Evolutionary conservation across 2,888 invertebrate genomes (phyloP), one percentile per base, ranked within the genome.

Genomic region (Drosophila setosimentum): DNA sequence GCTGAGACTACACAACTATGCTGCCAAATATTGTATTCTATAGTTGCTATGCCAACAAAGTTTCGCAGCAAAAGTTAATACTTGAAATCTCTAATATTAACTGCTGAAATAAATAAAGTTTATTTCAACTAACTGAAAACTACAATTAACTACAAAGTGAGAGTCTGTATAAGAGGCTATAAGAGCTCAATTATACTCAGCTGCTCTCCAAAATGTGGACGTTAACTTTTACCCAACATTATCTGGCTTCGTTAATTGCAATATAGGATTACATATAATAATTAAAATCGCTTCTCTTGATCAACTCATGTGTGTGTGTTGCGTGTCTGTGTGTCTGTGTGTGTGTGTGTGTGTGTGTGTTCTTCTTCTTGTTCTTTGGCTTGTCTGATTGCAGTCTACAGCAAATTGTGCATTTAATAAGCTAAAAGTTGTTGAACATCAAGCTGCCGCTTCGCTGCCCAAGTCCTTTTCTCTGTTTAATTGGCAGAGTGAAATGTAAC

Each of bases 401-500:
- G 61, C 63, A 74, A 78, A 71, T 77, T 78, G 77, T 68, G 78
- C 78, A 80, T 80, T 74, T 75, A 80, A 80, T 80, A 80, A 80
- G 79, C 80, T 66, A 71, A 78, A 78, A 80, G 79, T 71, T 66
- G 70, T 80, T 62, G 68, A 79, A 70, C 78, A 68, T n/a, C 60
- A 68, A 80, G 49, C 40, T 16, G 24, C 59, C 37, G 24, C 42
- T n/a, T 13, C 48, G 27, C 30, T 59, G 33, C 29, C 21, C 37
- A 24, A 55, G 59, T 58, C 66, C 55, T 51, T 61, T 79, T 67
- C 59, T 54, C 65, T 53, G 76, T 78, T 80, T 81, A 81, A 80
- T 80, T 80, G 80, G 78, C 80, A 80, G 81, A 80, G 81, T 81
- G 76, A 80, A 80, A 80, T 80, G 81, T 80, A 80, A 80, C 78